Evolutionary conservation across 2,797 vertebrate genomes (phyloP).

Genomic region (Poecilia wingei): DNA sequence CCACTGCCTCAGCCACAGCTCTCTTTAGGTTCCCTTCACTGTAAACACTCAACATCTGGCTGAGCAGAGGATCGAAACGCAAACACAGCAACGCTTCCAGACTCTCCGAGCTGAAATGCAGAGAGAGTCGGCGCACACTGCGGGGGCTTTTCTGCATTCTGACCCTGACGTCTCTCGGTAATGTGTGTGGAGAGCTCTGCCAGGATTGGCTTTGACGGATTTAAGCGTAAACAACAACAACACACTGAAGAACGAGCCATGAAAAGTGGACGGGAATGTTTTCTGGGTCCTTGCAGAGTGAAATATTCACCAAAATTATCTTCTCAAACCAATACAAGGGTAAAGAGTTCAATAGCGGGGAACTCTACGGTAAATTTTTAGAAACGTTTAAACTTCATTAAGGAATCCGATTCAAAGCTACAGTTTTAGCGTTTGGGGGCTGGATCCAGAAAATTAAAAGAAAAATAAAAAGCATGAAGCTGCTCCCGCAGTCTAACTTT

Average conservation of each 20-base stretch:
- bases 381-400: background rate
- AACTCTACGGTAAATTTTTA: background rate
- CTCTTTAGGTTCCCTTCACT: background rate
- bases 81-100: slow-evolving; percentile 2
- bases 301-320: background rate
- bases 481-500: background rate
- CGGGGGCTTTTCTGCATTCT: slow-evolving; percentile 26
- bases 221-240: slow-evolving; percentile 1
- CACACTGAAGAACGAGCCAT: background rate
- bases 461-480: background rate
- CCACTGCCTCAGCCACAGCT: background rate
- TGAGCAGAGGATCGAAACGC: background rate
- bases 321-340: background rate
- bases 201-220: slow-evolving; percentile 14
- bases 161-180: slow-evolving; percentile 1
- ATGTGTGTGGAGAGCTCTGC: slow-evolving; percentile 14
- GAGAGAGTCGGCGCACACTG: slow-evolving; percentile 28
- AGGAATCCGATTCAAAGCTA: background rate
- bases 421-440: background rate
- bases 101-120: slow-evolving; percentile 18
- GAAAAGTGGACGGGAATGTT: background rate
- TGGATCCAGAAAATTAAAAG: background rate
- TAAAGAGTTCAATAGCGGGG: background rate
- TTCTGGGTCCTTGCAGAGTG: background rate
- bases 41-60: slow-evolving; percentile 1